Evolutionary conservation across 2,797 vertebrate genomes (phyloP).

Genomic region (Poeciliopsis infans): DNA sequence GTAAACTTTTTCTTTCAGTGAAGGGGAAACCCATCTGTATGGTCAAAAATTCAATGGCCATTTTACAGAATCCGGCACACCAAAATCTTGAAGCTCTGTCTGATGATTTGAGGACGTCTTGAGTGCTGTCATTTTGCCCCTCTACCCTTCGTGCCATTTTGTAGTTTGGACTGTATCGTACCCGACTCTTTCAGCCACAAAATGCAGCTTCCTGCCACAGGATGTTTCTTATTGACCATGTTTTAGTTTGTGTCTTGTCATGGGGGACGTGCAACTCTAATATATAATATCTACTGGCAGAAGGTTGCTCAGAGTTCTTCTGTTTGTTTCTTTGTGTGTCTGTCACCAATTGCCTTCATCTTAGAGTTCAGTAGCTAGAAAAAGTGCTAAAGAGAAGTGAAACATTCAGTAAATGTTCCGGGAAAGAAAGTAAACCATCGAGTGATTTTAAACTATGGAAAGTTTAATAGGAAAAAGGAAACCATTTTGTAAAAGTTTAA

Average conservation of each 20-base stretch:
- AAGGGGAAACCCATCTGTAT: neutral
- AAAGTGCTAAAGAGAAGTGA: neutral
- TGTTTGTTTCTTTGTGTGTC: neutral
- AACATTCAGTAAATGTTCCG: neutral
- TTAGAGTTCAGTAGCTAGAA: neutral
- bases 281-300: neutral
- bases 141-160: neutral
- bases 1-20: neutral
- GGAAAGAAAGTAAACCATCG: neutral
- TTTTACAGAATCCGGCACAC: neutral
- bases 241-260: neutral
- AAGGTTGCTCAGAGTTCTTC: neutral
- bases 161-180: neutral
- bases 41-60: neutral
- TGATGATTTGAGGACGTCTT: neutral
- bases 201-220: neutral
- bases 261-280: neutral
- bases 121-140: neutral
- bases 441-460: neutral
- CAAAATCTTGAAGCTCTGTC: neutral
- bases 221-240: neutral
- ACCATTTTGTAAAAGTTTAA: neutral
- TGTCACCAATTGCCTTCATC: neutral
- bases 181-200: neutral
- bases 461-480: neutral